Evolutionary conservation across 2,888 invertebrate genomes (phyloP).

Genomic region (Belgica antarctica): DNA sequence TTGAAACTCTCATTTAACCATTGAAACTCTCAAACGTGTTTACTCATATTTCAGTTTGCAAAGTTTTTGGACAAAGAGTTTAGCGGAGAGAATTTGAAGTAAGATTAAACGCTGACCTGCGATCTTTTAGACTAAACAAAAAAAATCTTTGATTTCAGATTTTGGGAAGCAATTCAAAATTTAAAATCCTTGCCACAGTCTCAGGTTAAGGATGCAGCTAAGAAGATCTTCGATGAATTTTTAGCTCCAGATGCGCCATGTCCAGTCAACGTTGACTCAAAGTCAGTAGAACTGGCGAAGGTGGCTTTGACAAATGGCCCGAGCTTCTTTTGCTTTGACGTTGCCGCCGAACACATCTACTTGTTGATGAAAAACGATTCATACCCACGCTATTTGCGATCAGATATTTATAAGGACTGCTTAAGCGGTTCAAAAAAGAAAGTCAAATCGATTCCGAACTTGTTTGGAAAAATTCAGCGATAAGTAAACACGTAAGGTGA

Average conservation of each 20-base stretch:
- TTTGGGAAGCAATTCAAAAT: constrained; percentile 93
- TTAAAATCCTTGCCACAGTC: constrained; percentile 84
- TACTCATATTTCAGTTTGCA: constrained; percentile 63
- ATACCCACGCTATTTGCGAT: constrained; percentile 94
- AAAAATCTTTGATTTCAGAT: constrained; percentile 59
- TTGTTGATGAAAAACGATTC: constrained; percentile 99
- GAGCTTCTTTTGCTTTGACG: constrained; percentile 94
- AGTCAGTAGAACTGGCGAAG: constrained; percentile 79
- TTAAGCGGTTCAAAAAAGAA: constrained; percentile 95
- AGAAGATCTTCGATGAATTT: constrained; percentile 90
- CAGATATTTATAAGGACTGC: constrained; percentile 98
- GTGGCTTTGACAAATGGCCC: constrained; percentile 73
- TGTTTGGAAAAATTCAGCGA: constrained; percentile 50
- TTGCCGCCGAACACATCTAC: constrained; percentile 98
- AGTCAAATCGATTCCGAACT: constrained; percentile 63
- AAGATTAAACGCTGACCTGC: constrained; percentile 52
- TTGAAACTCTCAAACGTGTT: neutral
- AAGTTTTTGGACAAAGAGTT: constrained; percentile 97
- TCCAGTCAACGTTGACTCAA: constrained; percentile 96
- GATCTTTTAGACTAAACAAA: neutral
- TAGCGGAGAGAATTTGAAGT: constrained; percentile 98
- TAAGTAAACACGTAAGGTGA: neutral
- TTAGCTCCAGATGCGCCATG: constrained; percentile 90
- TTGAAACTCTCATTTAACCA: neutral
- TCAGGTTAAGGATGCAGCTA: constrained; percentile 76